phyloP scores from a whole-genome alignment of 2,113 vertebrate genomes.

The Herpetotheres cachinnans region DNA sequence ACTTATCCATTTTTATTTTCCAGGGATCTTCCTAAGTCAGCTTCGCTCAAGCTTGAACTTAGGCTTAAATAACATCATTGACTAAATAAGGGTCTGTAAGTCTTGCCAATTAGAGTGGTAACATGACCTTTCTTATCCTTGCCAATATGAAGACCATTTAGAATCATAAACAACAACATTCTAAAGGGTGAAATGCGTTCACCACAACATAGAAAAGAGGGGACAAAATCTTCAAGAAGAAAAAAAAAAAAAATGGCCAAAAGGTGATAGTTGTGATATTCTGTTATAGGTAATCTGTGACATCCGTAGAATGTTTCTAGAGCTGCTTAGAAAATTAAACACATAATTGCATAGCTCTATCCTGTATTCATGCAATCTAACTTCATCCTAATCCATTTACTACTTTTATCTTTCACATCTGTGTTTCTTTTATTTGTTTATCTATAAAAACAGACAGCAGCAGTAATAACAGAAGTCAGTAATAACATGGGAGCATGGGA shows the following conservation, averaged over 20 bases:
- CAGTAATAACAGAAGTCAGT: background rate
- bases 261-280: background rate
- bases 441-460: background rate
- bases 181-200: background rate
- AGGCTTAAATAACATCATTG: constrained; percentile 41
- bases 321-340: background rate
- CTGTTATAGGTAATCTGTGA: background rate
- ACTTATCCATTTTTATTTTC: background rate
- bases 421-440: background rate
- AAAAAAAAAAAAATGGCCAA: background rate
- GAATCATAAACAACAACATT: background rate
- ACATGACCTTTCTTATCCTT: background rate
- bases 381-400: background rate
- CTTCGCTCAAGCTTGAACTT: constrained; percentile 3
- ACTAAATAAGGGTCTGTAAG: background rate
- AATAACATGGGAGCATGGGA: background rate
- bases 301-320: background rate
- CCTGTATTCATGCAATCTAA: background rate
- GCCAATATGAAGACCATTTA: background rate
- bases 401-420: background rate
- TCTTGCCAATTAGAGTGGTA: too few relatives aligned
- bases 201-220: background rate
- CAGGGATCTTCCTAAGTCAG: background rate
- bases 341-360: background rate
- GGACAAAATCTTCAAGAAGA: background rate